Base-by-base conservation (phyloP, 2,113 vertebrate species). In the Cottus gobio region DNA sequence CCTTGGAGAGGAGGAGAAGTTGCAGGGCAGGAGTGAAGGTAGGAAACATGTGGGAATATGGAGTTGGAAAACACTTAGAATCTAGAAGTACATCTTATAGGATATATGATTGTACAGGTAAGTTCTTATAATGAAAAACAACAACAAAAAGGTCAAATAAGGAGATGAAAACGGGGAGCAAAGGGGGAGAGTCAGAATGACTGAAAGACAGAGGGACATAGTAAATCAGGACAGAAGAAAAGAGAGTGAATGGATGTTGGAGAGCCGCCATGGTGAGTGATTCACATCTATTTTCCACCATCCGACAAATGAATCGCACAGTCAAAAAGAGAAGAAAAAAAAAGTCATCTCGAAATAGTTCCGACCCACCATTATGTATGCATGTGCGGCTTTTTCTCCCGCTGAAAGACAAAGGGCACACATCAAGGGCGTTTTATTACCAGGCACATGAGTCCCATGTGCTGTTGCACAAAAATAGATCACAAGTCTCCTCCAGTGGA, bases 361-460 rank as follows among this genome's bases (percentile, higher is more conserved):
- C n/a, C 18, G 5, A 18, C 22, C 79, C 42, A 18, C 15, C 28
- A 58, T 93, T 92, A 91, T 85, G 86, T 77, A 91, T 91, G 90
- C 87, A 83, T 89, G 89, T 85, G 82, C 57, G 20, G 62, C 71
- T 86, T 84, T 82, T 85, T 70, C 75, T 79, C 77, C 54, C 81
- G 71, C 79, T 70, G 36, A 65, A 79, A 90, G 89, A 92, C 83
- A 89, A 90, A 91, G 76, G 83, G 82, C 82, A 76, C 84, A 83
- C 88, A 92, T 88, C 87, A 93, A 93, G 89, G 89, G 75, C 85
- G 6, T 84, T 89, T 86, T 87, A 85, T 89, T 86, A 85, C 69
- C 69, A 30, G 18, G 83, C 91, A 93, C 85, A 80, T 87, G 90
- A 91, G 81, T 85, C 85, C 84, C 87, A 71, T 85, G 87, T 88